phyloP scores from a whole-genome alignment of 1,140 invertebrate genomes.

The Drosophila gunungcola region DNA sequence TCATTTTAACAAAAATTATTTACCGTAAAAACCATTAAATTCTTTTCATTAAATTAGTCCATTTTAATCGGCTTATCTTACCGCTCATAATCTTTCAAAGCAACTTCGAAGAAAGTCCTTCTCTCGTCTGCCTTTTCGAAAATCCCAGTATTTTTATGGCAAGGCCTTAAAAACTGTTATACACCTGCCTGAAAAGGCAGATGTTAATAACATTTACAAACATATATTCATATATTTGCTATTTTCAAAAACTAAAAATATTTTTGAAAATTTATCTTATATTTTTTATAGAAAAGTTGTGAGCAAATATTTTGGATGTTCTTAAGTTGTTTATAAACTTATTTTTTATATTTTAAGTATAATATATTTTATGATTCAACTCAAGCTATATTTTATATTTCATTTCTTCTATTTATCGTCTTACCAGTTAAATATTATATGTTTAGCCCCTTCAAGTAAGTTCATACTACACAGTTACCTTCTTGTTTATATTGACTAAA shows the following conservation, averaged over 20 bases:
- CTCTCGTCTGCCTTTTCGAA: background rate
- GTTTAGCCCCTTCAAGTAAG: background rate
- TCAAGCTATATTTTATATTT: too few relatives aligned
- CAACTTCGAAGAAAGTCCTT: conserved; percentile 29
- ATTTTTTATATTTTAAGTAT: too few relatives aligned
- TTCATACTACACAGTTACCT: too few relatives aligned
- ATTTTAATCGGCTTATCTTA: background rate
- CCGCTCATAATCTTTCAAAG: too few relatives aligned
- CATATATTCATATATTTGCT: background rate
- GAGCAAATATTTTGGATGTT: too few relatives aligned
- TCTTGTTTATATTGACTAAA: too few relatives aligned
- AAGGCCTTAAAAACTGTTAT: conserved; percentile 52
- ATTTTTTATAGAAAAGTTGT: too few relatives aligned
- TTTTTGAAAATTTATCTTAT: background rate
- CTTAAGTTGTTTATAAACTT: too few relatives aligned
- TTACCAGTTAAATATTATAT: background rate
- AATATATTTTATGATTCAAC: too few relatives aligned
- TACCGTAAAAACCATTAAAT: too few relatives aligned
- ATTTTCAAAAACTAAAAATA: background rate
- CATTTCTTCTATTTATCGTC: too few relatives aligned
- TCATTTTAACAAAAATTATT: background rate
- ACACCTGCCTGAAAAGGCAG: conserved; percentile 4
- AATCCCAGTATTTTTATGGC: conserved; percentile 71
- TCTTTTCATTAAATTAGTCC: background rate
- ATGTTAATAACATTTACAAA: background rate